phyloP scores from a whole-genome alignment of 2,888 invertebrate species.

The Amitus sp. region DNA sequence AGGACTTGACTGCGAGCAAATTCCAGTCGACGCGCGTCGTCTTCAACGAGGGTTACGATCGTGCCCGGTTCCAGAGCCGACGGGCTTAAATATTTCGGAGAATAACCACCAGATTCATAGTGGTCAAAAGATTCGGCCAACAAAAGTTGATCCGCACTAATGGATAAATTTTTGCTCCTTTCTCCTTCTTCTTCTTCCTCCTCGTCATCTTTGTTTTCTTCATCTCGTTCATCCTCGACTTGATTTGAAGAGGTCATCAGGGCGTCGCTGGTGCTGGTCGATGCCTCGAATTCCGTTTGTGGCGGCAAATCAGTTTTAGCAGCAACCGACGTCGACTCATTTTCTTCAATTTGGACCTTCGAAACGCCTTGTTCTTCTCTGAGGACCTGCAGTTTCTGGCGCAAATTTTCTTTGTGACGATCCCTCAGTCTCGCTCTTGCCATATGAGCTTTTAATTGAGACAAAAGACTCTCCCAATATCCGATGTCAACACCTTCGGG shows the following conservation, averaged over 20 bases:
- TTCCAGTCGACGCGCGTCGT: slow-evolving; percentile 80
- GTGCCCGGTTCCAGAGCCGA: slow-evolving; percentile 80
- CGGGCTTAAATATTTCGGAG: slow-evolving; percentile 76
- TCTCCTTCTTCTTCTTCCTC: slow-evolving; percentile 9
- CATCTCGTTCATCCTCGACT: slow-evolving; percentile 51
- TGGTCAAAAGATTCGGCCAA: slow-evolving; percentile 72
- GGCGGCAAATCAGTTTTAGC: too few species aligned
- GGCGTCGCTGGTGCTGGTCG: slow-evolving; percentile 55
- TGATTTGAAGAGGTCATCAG: slow-evolving; percentile 44
- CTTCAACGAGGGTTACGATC: slow-evolving; percentile 78
- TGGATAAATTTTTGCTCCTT: slow-evolving; percentile 12
- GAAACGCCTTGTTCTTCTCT: slow-evolving; percentile 85
- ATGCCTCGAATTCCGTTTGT: too few species aligned
- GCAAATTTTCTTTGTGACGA: slow-evolving; percentile 89
- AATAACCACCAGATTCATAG: slow-evolving; percentile 86
- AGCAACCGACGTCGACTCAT: slow-evolving; percentile 37
- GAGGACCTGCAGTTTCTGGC: slow-evolving; percentile 83
- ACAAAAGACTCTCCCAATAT: slow-evolving; percentile 96
- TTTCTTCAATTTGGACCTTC: slow-evolving; percentile 55
- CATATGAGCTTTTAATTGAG: slow-evolving; percentile 96
- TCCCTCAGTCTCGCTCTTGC: slow-evolving; percentile 91
- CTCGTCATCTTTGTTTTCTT: not conserved
- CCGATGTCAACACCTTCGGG: slow-evolving; percentile 94
- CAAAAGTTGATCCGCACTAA: slow-evolving; percentile 67
- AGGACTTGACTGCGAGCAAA: slow-evolving; percentile 77